phyloP scores from a whole-genome alignment of 2,888 invertebrate species.

The Cataglyphis altisquamis region DNA sequence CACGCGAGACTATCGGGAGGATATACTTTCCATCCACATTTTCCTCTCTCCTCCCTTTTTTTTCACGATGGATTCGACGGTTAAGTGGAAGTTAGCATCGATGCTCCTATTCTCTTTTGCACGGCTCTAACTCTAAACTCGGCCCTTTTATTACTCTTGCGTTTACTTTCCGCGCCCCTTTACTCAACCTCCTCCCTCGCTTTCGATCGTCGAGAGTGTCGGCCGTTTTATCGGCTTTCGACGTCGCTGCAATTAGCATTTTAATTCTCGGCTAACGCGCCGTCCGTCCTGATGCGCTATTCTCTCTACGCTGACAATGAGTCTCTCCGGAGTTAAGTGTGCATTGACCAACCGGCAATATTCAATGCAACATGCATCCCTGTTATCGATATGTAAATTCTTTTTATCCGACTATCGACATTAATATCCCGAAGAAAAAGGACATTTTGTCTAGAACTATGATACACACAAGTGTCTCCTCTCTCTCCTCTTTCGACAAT shows the following conservation, averaged over 20 bases:
- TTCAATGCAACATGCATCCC: constrained; percentile 47
- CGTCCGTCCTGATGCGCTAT: constrained; percentile 35
- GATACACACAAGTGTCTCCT: not conserved
- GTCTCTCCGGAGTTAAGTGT: constrained; percentile 36
- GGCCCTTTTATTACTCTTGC: constrained; percentile 53
- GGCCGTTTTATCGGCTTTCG: constrained; percentile 56
- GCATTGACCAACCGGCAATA: constrained; percentile 46
- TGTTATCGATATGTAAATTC: constrained; percentile 13
- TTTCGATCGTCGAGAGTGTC: constrained; percentile 36
- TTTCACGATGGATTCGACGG: constrained; percentile 34
- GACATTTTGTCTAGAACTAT: not conserved
- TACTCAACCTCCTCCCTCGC: constrained; percentile 1
- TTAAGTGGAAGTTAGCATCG: constrained; percentile 53
- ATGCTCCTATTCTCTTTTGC: constrained; percentile 28
- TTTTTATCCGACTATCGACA: too few relatives aligned
- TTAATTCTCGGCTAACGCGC: constrained; percentile 54
- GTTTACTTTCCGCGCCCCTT: constrained; percentile 48
- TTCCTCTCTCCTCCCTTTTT: constrained; percentile 7
- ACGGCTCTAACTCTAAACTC: constrained; percentile 48
- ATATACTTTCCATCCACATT: constrained; percentile 33
- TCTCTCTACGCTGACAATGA: constrained; percentile 26
- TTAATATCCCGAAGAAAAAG: not conserved
- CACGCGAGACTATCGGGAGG: constrained; percentile 35
- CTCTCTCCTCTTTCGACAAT: not conserved
- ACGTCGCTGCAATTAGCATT: constrained; percentile 58